Conservation (phyloP, 2,797 vertebrate genomes). For the Percopsis omiscomaycus region DNA sequence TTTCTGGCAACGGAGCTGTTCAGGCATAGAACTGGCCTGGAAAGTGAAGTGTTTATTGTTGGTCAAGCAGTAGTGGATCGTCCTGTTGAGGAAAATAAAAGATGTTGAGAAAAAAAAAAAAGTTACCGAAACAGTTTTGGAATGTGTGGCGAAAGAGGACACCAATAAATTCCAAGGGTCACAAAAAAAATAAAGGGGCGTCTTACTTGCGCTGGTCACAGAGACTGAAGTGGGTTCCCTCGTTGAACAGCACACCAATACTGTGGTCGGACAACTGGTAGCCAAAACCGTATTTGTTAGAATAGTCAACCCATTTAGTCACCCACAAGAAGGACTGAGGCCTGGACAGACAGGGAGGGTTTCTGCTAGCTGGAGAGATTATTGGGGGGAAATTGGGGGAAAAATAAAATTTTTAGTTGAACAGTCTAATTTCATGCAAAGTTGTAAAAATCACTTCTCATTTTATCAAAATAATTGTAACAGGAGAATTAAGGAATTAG, state of each 20-base stretch:
- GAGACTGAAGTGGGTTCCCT: slow-evolving; percentile 91
- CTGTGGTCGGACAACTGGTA: slow-evolving; percentile 96
- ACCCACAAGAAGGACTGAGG: slow-evolving; percentile 94
- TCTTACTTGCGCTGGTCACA: slow-evolving; percentile 89
- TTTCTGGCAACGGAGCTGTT: slow-evolving; percentile 90
- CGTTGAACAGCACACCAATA: slow-evolving; percentile 94
- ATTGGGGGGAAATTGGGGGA: slow-evolving; percentile 6
- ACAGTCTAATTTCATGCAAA: no score
- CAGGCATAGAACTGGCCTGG: slow-evolving; percentile 80
- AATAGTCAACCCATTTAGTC: slow-evolving; percentile 99
- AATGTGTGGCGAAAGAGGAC: no score
- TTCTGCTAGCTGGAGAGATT: slow-evolving; percentile 81
- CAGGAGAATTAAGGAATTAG: no score
- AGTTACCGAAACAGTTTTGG: no score
- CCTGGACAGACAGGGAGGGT: slow-evolving; percentile 86
- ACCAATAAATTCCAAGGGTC: neutral
- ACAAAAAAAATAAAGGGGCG: neutral
- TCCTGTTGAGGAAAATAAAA: slow-evolving; percentile 70
- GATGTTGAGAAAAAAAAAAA: neutral
- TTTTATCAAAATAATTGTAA: no score
- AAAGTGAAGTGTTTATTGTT: slow-evolving; percentile 93
- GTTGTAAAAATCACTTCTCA: no score
- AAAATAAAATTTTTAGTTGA: neutral
- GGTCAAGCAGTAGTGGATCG: slow-evolving; percentile 91
- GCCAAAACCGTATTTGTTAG: slow-evolving; percentile 98